Evolutionary conservation across 1,140 invertebrate genomes (phyloP).

Genomic region (Ceratina calcarata): DNA sequence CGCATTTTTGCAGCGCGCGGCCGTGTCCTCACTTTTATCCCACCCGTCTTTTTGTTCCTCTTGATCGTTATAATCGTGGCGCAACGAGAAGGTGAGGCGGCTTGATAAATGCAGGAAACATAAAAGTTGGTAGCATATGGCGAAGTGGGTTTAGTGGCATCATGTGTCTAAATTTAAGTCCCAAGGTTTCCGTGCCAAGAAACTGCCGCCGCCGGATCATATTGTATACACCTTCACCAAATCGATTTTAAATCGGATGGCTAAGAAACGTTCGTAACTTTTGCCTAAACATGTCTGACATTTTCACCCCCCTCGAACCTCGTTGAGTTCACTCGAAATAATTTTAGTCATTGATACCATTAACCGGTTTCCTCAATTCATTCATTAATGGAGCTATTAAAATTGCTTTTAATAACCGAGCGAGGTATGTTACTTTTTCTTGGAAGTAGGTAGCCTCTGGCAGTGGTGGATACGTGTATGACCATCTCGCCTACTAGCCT

Average conservation of each 20-base stretch:
- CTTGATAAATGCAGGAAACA: conserved; percentile 33
- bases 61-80: conserved; percentile 1
- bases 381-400: too few species aligned
- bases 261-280: not conserved
- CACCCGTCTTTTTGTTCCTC: not conserved
- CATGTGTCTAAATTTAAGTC: conserved; percentile 43
- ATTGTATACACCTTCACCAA: conserved; percentile 36
- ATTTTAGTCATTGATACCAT: too few species aligned
- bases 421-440: conserved; percentile 21
- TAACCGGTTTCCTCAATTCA: too few species aligned
- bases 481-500: not conserved
- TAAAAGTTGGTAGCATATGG: conserved; percentile 36
- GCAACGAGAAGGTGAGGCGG: conserved; percentile 2
- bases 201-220: conserved; percentile 22
- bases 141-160: conserved; percentile 40
- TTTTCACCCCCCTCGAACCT: too few species aligned
- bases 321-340: too few species aligned
- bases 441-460: not conserved
- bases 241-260: conserved; percentile 31
- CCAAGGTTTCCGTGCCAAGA: conserved; percentile 34
- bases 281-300: too few species aligned
- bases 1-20: conserved; percentile 6
- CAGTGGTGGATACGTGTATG: conserved; percentile 42
- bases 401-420: too few species aligned
- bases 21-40: too few species aligned